Evolutionary conservation across 2,888 invertebrate genomes (phyloP), one percentile per base, ranked within the genome.

Genomic region (Vandiemenella viatica): DNA sequence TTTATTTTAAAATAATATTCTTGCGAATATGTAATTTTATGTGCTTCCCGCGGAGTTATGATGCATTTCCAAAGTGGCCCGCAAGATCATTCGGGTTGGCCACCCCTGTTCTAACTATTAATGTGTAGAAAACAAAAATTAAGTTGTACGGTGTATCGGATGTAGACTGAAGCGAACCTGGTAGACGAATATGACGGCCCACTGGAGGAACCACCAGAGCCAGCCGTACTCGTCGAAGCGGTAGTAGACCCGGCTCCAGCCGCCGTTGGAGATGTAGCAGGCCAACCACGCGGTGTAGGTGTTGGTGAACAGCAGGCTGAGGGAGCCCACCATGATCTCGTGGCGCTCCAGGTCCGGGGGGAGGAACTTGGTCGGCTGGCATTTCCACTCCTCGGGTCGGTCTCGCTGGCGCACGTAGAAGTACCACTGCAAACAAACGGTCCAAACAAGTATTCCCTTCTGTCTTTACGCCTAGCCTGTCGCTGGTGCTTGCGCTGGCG

Each of bases 311-410:
- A 77, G 53, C 17, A 83, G 68, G 0, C 78, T 75, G 1, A 73
- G 5, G 0, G 74, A 71, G 0, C 83, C 83, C 4, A 77, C 59
- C 58, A 76, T 65, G 54, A 83, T 79, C 65, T 82, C 82, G 56
- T 83, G 78, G 4, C 74, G 67, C 58, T 83, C 81, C 46, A 82
- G 63, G 49, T 80, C 77, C 0, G 79, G 75, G 0, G 75, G 64
- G 10, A 83, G 58, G 75, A 79, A 83, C 55, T 79, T 79, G 38
- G 69, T 70, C 0, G 82, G 83, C 60, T 83, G 83, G 55, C 80
- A 77, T 65, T 83, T 83, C 83, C 83, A 83, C 55, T 78, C 76
- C 45, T 77, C 67, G 0, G 82, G 70, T 6, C 65, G 59, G 58
- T 80, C 74, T 1, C 76, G 66, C 60, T 74, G 72, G 1, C 71